phyloP scores from a whole-genome alignment of 2,797 vertebrate genomes.

The Oryzias dopingdopingensis region DNA sequence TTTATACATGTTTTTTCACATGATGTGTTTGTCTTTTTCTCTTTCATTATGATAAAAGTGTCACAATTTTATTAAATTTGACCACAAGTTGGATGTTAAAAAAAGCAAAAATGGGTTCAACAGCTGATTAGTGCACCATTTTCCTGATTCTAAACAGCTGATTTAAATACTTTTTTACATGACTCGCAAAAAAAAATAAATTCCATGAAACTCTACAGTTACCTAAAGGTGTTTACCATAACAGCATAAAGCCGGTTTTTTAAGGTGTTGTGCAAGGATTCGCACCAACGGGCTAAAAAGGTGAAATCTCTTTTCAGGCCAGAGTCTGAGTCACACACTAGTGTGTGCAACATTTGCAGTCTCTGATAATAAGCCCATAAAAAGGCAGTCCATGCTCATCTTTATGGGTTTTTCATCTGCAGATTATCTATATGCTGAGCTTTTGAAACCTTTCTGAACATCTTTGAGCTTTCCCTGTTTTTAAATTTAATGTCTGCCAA shows the following conservation, averaged over 20 bases:
- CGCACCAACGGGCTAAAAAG: slow-evolving; percentile 36
- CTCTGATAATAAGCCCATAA: slow-evolving; percentile 42
- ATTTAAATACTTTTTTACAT: neutral
- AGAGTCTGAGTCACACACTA: slow-evolving; percentile 37
- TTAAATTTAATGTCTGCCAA: neutral
- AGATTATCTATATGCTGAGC: neutral
- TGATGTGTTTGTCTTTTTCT: too few species aligned
- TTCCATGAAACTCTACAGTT: slow-evolving; percentile 11
- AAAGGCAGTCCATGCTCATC: slow-evolving; percentile 15
- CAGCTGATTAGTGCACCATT: too few species aligned
- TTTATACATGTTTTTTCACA: too few species aligned
- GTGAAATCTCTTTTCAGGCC: slow-evolving; percentile 40
- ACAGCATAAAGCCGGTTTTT: slow-evolving; percentile 36
- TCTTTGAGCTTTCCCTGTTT: neutral
- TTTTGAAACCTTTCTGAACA: slow-evolving; percentile 13
- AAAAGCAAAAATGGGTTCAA: too few species aligned
- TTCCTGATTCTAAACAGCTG: too few species aligned
- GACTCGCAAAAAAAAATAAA: neutral
- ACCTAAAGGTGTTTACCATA: slow-evolving; percentile 22
- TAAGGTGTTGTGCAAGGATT: slow-evolving; percentile 45
- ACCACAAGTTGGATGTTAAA: too few species aligned
- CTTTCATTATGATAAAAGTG: too few species aligned
- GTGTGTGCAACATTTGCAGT: slow-evolving; percentile 44
- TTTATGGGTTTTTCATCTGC: slow-evolving; percentile 17
- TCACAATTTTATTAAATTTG: too few species aligned